Base-by-base conservation (phyloP, 2,113 vertebrate genomes). In the Paracanthobrama guichenoti region DNA sequence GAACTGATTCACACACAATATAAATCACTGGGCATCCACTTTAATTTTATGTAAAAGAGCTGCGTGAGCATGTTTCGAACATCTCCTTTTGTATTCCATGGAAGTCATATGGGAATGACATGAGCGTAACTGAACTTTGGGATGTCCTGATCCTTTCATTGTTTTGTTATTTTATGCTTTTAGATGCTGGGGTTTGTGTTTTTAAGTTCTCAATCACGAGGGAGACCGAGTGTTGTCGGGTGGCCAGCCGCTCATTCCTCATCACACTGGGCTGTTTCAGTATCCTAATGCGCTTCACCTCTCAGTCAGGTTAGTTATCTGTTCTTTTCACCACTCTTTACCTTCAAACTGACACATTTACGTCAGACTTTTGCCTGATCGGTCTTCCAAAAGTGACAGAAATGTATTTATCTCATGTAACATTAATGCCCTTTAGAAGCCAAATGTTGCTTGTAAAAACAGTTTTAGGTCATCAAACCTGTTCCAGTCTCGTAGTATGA, bases 181-280 rank as follows among this genome's bases (percentile, higher is more conserved):
- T 88, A 96, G 95, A 84, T 89, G 91, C 94, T 88, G 93, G 93
- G 4, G 72, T 87, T 2, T 92, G 90, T 85, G 88, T 96, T 84
- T 93, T 95, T 83, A 94, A 95, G 84, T 91, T 93, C 44, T 87
- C 90, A 1, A 83, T 96, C 72, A 93, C 88, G 12, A 88, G 83
- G 88, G 90, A 95, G 73, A 93, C 89, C 2, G 94, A 95, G 84
- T 92, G 90, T 59, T 96, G 95, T 84, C 87, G 74, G 50, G 93
- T 96, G 8, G 94, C 94, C 66, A 92, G 89, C 85, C 94, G 96
- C 80, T 95, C 95, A 18, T 84, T 96, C 71, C 90, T 96, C 84
- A 91, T 97, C 60, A 92, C 91, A 0, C 72, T 92, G 71, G 94
- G 91, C 24, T 92, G 87, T 72, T 90, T 81, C 50, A 96, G 92